Percentiles rank a stretch among this genome's conserved stretches.
These are phyloP conservation scores for Acrobeloides nanus DNA, from an alignment of 2,888 invertebrate genomes.

Conservation along the genomic window DNA sequence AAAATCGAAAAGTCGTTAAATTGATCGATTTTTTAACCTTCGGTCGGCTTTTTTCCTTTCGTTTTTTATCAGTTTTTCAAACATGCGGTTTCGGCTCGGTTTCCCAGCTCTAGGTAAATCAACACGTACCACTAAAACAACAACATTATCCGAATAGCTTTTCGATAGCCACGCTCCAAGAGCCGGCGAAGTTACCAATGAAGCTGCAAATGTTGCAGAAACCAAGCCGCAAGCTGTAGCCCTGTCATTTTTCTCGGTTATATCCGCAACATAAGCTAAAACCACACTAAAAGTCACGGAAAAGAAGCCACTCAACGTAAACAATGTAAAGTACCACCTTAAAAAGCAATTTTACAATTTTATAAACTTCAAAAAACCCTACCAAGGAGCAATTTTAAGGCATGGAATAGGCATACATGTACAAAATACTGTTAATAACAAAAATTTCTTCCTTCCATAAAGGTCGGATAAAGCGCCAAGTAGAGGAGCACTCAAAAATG, in stretches of 20 bases:
- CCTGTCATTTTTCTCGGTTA: constrained; percentile 72
- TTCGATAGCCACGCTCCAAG: constrained; percentile 70
- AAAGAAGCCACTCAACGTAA: constrained; percentile 95
- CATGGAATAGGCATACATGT: constrained; percentile 97
- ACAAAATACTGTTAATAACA: constrained; percentile 71
- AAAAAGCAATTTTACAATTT: too few relatives aligned
- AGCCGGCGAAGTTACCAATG: constrained; percentile 95
- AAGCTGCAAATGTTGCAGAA: constrained; percentile 98
- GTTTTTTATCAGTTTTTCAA: too few relatives aligned
- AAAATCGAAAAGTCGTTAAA: constrained; percentile 8
- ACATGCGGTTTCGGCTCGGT: too few relatives aligned
- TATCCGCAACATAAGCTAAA: constrained; percentile 98
- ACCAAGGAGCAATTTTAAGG: constrained; percentile 96
- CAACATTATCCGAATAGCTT: constrained; percentile 72
- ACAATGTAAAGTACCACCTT: constrained; percentile 96
- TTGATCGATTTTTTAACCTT: too few relatives aligned
- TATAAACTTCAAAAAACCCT: constrained; percentile 36
- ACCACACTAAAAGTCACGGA: constrained; percentile 98
- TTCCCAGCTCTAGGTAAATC: too few relatives aligned
- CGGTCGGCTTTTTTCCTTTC: too few relatives aligned
- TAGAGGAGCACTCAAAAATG: constrained; percentile 91
- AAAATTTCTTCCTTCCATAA: constrained; percentile 95
- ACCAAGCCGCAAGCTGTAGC: constrained; percentile 58
- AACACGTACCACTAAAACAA: constrained; percentile 62
- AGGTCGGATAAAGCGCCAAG: constrained; percentile 95